phyloP scores from a whole-genome alignment of 2,888 invertebrate species.

The Minunthozetes semirufus region DNA sequence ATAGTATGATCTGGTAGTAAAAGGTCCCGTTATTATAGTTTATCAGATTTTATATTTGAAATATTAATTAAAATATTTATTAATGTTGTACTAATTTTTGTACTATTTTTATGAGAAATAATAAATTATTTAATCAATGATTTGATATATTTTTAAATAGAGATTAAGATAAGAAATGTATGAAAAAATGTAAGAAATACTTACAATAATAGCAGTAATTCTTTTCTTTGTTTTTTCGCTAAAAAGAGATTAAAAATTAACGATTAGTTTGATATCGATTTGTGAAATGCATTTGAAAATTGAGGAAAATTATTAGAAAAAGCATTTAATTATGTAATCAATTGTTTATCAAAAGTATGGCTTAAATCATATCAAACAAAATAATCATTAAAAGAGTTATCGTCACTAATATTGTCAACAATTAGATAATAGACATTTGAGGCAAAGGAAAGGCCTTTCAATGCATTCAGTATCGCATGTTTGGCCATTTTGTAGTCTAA shows the following conservation, averaged over 20 bases:
- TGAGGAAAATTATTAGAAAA: background rate
- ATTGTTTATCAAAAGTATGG: background rate
- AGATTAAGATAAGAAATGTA: background rate
- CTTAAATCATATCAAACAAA: background rate
- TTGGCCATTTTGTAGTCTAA: background rate
- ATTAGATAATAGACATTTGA: conserved; percentile 1
- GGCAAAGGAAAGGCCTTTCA: background rate
- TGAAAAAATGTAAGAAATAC: conserved; percentile 28
- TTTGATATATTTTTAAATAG: background rate
- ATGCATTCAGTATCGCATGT: background rate
- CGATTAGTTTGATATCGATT: background rate
- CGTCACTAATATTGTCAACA: background rate
- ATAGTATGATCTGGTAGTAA: too few relatives aligned
- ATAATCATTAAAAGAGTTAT: background rate
- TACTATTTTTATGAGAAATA: too few relatives aligned
- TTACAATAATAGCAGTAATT: conserved; percentile 57
- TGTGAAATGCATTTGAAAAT: background rate
- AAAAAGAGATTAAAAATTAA: conserved; percentile 44
- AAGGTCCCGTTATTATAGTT: too few relatives aligned
- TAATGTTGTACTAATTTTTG: too few relatives aligned
- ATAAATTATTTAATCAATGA: background rate
- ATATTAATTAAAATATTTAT: too few relatives aligned
- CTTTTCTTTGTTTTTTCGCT: conserved; percentile 63
- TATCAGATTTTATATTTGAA: too few relatives aligned
- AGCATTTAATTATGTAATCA: background rate